phyloP scores from a whole-genome alignment of 2,888 invertebrate genomes.

The Rhingia rostrata region DNA sequence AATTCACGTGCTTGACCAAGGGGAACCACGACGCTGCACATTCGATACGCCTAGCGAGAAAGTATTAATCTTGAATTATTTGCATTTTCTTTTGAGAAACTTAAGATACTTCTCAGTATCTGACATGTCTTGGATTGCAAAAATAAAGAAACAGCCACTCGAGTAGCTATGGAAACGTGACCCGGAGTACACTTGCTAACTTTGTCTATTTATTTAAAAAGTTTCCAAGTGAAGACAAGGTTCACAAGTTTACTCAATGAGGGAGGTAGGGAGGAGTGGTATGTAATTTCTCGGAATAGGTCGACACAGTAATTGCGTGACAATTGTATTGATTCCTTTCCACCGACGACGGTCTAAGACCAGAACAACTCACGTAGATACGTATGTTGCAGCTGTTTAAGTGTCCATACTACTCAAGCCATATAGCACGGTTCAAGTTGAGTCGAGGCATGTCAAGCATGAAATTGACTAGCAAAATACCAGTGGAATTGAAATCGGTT shows the following conservation, averaged over 20 bases:
- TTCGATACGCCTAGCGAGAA: not conserved
- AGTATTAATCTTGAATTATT: not conserved
- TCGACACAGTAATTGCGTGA: slow-evolving; percentile 56
- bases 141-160: not conserved
- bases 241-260: slow-evolving; percentile 7
- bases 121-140: not conserved
- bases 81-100: not conserved
- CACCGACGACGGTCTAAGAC: slow-evolving; percentile 7
- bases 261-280: no score
- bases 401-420: not conserved
- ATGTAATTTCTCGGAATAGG: not conserved
- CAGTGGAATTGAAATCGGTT: slow-evolving; percentile 29
- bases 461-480: slow-evolving; percentile 44
- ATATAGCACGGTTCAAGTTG: not conserved
- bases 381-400: slow-evolving; percentile 11
- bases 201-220: not conserved
- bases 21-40: not conserved
- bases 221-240: slow-evolving; percentile 25
- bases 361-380: slow-evolving; percentile 19
- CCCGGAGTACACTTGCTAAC: not conserved
- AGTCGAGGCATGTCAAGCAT: slow-evolving; percentile 34
- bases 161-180: not conserved
- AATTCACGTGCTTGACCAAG: not conserved
- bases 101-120: not conserved
- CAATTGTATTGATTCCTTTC: slow-evolving; percentile 42